Percentiles rank a stretch among this genome's conserved stretches.
Conservation (phyloP, 2,797 vertebrate species). For the Steatocranus sp. region DNA sequence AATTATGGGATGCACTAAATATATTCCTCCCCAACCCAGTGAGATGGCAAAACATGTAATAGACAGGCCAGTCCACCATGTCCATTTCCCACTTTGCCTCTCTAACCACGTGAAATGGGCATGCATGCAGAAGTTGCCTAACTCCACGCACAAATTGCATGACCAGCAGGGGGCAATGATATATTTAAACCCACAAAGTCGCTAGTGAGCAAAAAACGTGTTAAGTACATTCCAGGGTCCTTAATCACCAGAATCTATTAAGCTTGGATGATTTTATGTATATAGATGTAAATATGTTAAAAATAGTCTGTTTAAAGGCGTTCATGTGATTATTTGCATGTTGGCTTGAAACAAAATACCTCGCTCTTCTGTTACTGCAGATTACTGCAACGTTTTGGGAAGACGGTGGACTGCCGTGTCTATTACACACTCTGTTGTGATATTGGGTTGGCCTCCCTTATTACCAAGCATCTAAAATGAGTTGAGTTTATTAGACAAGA, state of each 20-base stretch:
- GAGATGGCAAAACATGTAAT: neutral
- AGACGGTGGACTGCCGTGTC: fast-evolving
- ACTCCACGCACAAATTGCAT: neutral
- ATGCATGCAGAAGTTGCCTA: neutral
- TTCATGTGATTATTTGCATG: neutral
- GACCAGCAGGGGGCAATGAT: neutral
- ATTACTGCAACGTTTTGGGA: neutral
- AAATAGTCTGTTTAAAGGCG: neutral
- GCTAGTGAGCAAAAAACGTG: neutral
- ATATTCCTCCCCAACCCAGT: neutral
- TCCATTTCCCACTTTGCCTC: neutral
- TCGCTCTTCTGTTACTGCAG: neutral
- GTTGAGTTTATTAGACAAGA: neutral
- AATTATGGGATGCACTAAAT: neutral
- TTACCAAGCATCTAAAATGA: neutral
- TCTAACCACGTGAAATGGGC: neutral
- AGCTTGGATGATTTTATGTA: neutral
- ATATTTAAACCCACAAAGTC: neutral
- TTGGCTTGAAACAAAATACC: neutral
- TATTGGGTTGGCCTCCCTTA: neutral
- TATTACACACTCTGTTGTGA: neutral
- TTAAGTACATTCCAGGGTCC: neutral
- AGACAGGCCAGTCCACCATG: neutral
- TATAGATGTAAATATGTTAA: neutral
- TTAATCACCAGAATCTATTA: neutral